Base-by-base conservation (phyloP, 1,140 invertebrate genomes). In the Anastatus disparis region DNA sequence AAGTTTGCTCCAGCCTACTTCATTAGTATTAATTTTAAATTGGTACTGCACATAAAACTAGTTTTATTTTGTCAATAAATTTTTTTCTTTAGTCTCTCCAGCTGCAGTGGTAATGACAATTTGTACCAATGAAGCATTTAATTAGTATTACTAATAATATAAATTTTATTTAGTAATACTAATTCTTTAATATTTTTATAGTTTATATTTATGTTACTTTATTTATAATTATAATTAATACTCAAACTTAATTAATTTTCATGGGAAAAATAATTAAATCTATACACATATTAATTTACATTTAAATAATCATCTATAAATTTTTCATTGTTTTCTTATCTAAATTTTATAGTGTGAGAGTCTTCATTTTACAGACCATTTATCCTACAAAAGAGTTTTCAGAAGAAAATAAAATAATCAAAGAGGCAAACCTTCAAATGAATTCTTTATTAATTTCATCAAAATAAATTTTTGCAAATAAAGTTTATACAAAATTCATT, bases 351-450 rank as follows among this genome's bases (percentile, higher is more conserved):
- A 93, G 90, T 77, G 81, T 85, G 81, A 87, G 87, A 40, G 86
- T 89, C 20, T 98, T 97, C 81, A 87, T 87, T 38, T 84, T 99
- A 44, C 89, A 96, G 74, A 96, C 96, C 2, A 91, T 94, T n/a
- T 99, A 96, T 87, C 97, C 97, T 12, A 94, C 93, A 74, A 92
- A 91, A 77, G 94, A 97, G 79, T 86, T 99, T 13, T 85, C 87
- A 2, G 92, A 97, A 76, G 89, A 91, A 67, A 82, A 79, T 35
- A 88, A 90, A 75, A 96, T 95, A 3, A 87, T 99, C 35, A 89
- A 90, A 68, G 90, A 94, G 75, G 95, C 94, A 66, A 94, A 95
- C 74, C 85, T 99, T 17, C 88, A 96, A 76, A 65, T 68, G 67
- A 68, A 62, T 50, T 68, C 70, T 73, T 74, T 74, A 75, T 71